Evolutionary conservation across 30 jellyfish, hydroid and myxozoan genomes (phyloP).

Genomic region (Chrysaora quinquecirrha): DNA sequence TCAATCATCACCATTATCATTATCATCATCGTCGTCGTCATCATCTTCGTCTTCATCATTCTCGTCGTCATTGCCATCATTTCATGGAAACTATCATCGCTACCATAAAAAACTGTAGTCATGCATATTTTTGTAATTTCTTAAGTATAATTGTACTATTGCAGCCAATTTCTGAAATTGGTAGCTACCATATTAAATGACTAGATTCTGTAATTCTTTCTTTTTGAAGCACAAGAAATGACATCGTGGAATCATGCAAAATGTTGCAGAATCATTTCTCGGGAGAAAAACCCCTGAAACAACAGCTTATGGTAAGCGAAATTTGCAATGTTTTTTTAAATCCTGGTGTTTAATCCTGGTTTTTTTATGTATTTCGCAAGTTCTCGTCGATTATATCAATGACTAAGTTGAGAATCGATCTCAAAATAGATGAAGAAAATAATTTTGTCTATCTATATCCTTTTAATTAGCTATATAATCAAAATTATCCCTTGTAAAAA

Average conservation of each 20-base stretch:
- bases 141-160: too few relatives aligned
- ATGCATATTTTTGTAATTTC: too few relatives aligned
- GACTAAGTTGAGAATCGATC: too few relatives aligned
- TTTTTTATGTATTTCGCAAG: background rate
- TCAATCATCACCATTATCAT: background rate
- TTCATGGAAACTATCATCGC: constrained; percentile 1
- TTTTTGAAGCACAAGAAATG: constrained; percentile 67
- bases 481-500: too few relatives aligned
- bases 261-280: constrained; percentile 88
- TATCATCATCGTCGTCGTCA: background rate
- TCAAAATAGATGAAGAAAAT: too few relatives aligned
- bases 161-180: too few relatives aligned
- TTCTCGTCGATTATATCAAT: too few relatives aligned
- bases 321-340: background rate
- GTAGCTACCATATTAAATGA: too few relatives aligned
- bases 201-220: background rate
- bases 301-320: constrained; percentile 83
- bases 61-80: background rate
- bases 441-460: too few relatives aligned
- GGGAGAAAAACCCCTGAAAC: constrained; percentile 88
- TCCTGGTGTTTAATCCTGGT: background rate
- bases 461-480: too few relatives aligned
- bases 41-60: background rate
- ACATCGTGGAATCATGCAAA: constrained; percentile 88
- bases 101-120: too few relatives aligned